Conservation (phyloP, 2,888 invertebrate genomes). For the Pollenia labialis region DNA sequence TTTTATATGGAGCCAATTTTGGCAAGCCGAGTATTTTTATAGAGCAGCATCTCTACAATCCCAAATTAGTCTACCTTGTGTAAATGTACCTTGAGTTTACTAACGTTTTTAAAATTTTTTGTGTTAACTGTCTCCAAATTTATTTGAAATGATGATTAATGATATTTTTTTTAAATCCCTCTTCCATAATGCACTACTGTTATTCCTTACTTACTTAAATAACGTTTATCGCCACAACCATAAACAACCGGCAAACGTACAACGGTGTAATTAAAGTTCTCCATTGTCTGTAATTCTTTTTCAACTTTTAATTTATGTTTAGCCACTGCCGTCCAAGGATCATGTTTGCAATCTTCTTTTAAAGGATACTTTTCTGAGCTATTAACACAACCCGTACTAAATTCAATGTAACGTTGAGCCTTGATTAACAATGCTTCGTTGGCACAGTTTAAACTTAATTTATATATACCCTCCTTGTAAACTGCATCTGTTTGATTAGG, state of each 20-base stretch:
- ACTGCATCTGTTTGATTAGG: constrained; percentile 94
- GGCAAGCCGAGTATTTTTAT: too few species aligned
- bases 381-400: constrained; percentile 93
- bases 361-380: constrained; percentile 91
- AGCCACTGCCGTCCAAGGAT: constrained; percentile 94
- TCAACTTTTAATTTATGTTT: constrained; percentile 94
- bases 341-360: constrained; percentile 90
- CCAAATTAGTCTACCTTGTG: too few species aligned
- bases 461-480: constrained; percentile 94
- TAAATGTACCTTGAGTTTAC: too few species aligned
- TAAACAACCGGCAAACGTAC: constrained; percentile 94
- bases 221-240: constrained; percentile 92
- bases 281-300: constrained; percentile 88
- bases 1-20: too few species aligned
- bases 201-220: constrained; percentile 87
- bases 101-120: too few species aligned
- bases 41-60: too few species aligned
- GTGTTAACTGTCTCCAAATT: too few species aligned
- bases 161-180: too few species aligned
- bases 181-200: too few species aligned
- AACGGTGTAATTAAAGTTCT: constrained; percentile 89
- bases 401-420: constrained; percentile 90
- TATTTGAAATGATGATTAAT: too few species aligned
- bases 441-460: constrained; percentile 93
- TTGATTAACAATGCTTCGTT: constrained; percentile 89